phyloP scores from a whole-genome alignment of 2,797 vertebrate genomes.

The Otolemur crassicaudatus region DNA sequence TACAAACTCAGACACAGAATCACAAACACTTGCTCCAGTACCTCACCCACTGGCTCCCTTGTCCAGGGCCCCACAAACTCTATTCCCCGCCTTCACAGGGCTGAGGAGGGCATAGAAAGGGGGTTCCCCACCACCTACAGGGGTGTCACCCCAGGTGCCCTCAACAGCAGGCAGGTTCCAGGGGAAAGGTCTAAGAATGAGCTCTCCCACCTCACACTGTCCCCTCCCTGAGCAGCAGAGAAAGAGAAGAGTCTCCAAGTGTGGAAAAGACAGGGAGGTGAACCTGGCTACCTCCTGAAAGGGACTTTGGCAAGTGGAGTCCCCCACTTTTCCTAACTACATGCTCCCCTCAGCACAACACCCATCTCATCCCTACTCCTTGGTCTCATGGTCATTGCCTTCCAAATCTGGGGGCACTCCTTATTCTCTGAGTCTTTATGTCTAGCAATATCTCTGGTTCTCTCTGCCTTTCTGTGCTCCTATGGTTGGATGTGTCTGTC shows the following conservation, averaged over 20 bases:
- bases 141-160: conserved; percentile 47
- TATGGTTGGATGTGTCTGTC: neutral
- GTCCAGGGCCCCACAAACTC: conserved; percentile 51
- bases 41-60: conserved; percentile 29
- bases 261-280: neutral
- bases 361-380: conserved; percentile 1
- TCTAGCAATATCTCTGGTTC: neutral
- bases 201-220: neutral
- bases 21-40: neutral
- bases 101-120: neutral
- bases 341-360: neutral
- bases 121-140: conserved; percentile 69
- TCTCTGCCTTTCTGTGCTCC: neutral
- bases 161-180: neutral
- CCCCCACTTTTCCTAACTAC: neutral
- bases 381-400: neutral
- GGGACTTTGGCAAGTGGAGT: neutral
- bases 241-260: conserved; percentile 36
- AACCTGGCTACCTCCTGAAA: neutral
- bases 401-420: neutral
- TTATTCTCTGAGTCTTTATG: neutral
- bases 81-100: neutral
- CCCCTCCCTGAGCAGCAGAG: neutral
- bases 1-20: neutral
- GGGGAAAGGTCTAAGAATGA: neutral